Conservation (phyloP, 2,113 vertebrate species). For the Micromys minutus region DNA sequence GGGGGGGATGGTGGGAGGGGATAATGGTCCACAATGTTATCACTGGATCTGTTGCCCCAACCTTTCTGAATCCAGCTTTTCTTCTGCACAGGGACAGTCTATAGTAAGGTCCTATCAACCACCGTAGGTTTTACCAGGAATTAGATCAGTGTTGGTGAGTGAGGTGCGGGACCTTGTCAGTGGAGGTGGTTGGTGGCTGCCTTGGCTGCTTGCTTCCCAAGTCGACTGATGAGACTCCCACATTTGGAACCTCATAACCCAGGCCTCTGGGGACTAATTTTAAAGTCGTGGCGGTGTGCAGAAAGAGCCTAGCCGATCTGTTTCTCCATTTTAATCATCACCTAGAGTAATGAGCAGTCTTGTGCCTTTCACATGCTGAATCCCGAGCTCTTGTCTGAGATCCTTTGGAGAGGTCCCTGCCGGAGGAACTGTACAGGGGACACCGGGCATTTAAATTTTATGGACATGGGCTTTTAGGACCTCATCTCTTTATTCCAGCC, state of each 20-base stretch:
- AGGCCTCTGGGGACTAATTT: not conserved
- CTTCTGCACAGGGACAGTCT: not conserved
- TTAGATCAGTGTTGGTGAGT: not conserved
- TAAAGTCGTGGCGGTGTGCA: conserved; percentile 31
- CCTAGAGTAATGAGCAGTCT: not conserved
- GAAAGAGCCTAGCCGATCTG: conserved; percentile 21
- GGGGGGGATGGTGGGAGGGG: not conserved
- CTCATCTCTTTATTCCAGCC: not conserved
- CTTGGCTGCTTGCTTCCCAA: not conserved
- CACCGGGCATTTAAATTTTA: not conserved
- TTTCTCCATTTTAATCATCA: conserved; percentile 35
- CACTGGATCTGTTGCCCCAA: not conserved
- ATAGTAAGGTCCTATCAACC: not conserved
- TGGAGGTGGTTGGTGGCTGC: not conserved
- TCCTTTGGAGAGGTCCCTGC: not conserved
- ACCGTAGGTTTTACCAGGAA: not conserved
- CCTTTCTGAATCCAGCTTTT: not conserved
- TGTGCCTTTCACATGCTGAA: not conserved
- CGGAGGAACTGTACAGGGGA: not conserved
- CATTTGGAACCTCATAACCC: not conserved
- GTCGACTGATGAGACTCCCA: not conserved
- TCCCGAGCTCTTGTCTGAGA: not conserved
- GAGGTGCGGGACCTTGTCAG: too few species aligned
- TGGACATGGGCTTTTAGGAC: not conserved
- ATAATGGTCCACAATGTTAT: accelerated